Base-by-base conservation (phyloP, 1,140 invertebrate genomes). In the Macrosteles quadrilineatus region DNA sequence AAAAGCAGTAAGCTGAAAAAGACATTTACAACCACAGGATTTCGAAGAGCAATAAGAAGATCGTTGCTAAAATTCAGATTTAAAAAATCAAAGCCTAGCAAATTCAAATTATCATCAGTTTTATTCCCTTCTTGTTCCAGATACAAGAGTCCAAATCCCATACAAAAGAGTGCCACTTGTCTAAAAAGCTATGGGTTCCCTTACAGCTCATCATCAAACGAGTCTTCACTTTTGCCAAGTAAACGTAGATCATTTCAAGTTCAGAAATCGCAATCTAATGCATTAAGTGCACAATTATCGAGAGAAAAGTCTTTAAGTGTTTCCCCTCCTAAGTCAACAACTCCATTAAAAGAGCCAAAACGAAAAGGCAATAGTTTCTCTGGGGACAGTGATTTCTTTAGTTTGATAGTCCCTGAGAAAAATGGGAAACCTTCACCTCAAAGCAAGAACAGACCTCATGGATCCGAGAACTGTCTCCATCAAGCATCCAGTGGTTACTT, bases 351-450 rank as follows among this genome's bases (percentile, higher is more conserved):
- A 59, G 55, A 59, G 27, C 1, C 23, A 9, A 59, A 59, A 30
- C 6, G 9, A 6, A 23, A 23, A 27, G 12, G 9, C 6, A 59
- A 59, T 23, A 59, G 25, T 78, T 47, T 76, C 3, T 89, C 87
- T 0, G 89, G 90, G 75, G 89, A 91, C 76, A 89, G 88, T 43
- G 86, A 87, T 74, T 87, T 87, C 76, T 80, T 87, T 64, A 86
- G 83, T 1, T 73, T 86, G 64, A 82, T 82, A 53, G 81, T 82
- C 75, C 63, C 76, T 57, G 55, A 67, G 30, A 40, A 66, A 45
- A 66, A 23, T 66, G 36, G 32, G 27, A 53, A 29, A 25, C 11
- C 17, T 30, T 12, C 14, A 21, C 17, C 43, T 12, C 66, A 55
- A 50, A 53, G 27, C 27, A 55, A 62, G 14, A 43, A 25, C 17